Conservation (phyloP, 2,113 vertebrate genomes). For the Misgurnus anguillicaudatus region DNA sequence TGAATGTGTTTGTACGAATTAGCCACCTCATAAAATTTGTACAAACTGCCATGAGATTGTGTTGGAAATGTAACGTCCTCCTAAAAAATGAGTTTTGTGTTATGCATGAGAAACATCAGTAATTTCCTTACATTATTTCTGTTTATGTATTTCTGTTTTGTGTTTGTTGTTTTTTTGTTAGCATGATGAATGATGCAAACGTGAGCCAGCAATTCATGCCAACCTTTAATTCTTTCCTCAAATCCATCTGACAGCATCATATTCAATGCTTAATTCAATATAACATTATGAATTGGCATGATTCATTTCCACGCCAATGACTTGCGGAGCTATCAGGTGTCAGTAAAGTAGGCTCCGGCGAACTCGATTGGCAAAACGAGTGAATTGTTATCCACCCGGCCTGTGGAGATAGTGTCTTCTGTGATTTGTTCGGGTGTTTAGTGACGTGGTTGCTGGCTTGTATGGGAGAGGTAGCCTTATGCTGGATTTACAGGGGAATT, state of each 20-base stretch:
- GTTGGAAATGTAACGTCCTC: too few relatives aligned
- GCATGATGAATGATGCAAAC: too few relatives aligned
- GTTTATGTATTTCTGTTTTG: background rate
- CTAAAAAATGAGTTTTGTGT: background rate
- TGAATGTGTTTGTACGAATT: too few relatives aligned
- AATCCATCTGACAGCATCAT: background rate
- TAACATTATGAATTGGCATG: background rate
- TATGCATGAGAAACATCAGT: background rate
- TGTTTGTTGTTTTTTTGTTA: too few relatives aligned
- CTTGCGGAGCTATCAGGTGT: background rate
- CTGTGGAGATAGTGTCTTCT: conserved; percentile 51
- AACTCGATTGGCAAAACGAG: conserved; percentile 5
- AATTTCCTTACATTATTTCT: background rate
- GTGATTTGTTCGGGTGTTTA: conserved; percentile 57
- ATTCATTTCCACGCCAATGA: background rate
- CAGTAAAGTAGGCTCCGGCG: background rate
- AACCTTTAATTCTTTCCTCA: conserved; percentile 2
- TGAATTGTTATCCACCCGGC: conserved; percentile 29
- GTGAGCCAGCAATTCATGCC: too few relatives aligned
- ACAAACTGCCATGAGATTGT: too few relatives aligned
- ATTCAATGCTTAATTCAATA: conserved; percentile 16
- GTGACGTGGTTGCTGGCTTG: conserved; percentile 72
- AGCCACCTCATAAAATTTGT: too few relatives aligned
- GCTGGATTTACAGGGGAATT: conserved; percentile 63
- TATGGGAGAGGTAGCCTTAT: conserved; percentile 40